A percentile compares a stretch with the other conserved stretches of the same genome.
phyloP scores from a whole-genome alignment of 2,888 invertebrate species.

The Therioaphis trifolii region DNA sequence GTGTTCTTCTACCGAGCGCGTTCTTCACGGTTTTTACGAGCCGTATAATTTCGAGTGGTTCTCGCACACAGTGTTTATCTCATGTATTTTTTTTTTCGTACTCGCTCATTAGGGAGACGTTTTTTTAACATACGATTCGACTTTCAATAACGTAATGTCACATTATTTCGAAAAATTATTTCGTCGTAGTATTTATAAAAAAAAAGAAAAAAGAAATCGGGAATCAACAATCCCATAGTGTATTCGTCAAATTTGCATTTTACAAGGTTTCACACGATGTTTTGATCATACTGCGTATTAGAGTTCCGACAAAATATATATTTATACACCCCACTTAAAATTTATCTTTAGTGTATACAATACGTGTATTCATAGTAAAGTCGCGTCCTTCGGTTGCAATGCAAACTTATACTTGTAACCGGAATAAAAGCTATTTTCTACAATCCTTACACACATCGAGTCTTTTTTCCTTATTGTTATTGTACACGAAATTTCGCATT shows the following conservation, averaged over 20 bases:
- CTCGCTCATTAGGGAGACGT: too few relatives aligned
- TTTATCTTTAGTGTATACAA: not conserved
- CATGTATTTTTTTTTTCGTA: too few relatives aligned
- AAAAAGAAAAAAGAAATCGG: not conserved
- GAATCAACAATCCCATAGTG: not conserved
- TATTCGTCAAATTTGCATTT: not conserved
- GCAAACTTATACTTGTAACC: not conserved
- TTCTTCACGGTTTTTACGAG: too few relatives aligned
- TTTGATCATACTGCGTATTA: not conserved
- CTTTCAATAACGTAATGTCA: not conserved
- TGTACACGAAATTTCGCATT: not conserved
- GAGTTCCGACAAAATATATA: not conserved
- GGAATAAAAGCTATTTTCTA: not conserved
- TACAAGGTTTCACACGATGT: not conserved
- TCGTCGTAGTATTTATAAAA: too few relatives aligned
- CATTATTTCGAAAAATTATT: not conserved
- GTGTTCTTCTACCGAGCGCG: too few relatives aligned
- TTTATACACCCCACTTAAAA: slow-evolving; percentile 9
- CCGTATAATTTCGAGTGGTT: too few relatives aligned
- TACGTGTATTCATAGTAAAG: not conserved
- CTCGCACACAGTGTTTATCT: too few relatives aligned
- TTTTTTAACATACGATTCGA: not conserved
- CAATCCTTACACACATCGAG: not conserved
- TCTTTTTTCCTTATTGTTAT: not conserved
- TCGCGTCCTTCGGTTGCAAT: not conserved